Evolutionary conservation across 2,113 vertebrate genomes (phyloP).

Genomic region (Pelobates fuscus): DNA sequence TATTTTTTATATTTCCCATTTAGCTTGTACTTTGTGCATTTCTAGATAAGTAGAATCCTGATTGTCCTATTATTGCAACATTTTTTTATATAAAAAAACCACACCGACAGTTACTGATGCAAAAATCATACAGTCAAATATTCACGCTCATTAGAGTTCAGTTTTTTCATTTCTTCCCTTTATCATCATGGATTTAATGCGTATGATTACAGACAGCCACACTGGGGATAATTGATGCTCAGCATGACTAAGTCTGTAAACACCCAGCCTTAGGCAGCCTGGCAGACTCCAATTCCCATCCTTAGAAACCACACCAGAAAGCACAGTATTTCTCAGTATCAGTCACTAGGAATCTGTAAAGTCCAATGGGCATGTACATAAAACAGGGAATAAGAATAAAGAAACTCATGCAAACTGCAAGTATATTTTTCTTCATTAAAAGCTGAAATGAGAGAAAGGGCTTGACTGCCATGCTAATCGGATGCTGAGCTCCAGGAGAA

Average conservation of each 20-base stretch:
- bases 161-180: background rate
- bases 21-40: too few relatives aligned
- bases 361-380: background rate
- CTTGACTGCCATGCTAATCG: too few relatives aligned
- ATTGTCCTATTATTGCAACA: too few relatives aligned
- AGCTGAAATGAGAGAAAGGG: too few relatives aligned
- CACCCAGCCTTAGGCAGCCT: constrained; percentile 39
- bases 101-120: background rate
- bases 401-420: too few relatives aligned
- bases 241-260: constrained; percentile 42
- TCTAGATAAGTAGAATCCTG: too few relatives aligned
- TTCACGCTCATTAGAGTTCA: background rate
- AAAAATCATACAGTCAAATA: background rate
- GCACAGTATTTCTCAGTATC: constrained; percentile 2
- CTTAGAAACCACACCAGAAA: constrained; percentile 30
- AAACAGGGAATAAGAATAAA: background rate
- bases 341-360: constrained; percentile 7
- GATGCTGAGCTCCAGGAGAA: too few relatives aligned
- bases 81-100: background rate
- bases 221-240: constrained; percentile 44
- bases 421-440: too few relatives aligned
- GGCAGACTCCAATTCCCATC: constrained; percentile 41
- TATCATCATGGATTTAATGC: background rate
- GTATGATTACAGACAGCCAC: constrained; percentile 46
- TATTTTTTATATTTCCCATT: too few relatives aligned